Base-by-base conservation (phyloP, 2,797 vertebrate species). In the Mus minutoides region DNA sequence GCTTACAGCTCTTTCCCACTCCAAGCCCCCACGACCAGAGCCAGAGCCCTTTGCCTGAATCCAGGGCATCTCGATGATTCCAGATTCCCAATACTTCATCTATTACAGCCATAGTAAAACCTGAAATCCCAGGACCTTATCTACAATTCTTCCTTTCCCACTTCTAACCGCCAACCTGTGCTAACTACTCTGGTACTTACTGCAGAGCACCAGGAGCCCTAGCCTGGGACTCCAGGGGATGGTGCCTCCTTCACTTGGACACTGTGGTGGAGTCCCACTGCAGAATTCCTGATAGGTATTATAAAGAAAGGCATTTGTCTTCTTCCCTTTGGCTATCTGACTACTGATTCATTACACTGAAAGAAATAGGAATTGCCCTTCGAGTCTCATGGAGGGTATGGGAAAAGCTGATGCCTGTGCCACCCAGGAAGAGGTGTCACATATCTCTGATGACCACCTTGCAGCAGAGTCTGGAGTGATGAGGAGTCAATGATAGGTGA, bases 231-330 rank as follows among this genome's bases (percentile, higher is more conserved):
- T 17, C 21, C 3, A 3, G 43, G 13, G 82, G n/a, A 21, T 46
- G 40, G 56, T 9, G 16, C 1, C 21, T 37, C 13, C 29, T 56
- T 46, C 54, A 43, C 24, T 0, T 34, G 4, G 37, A 24, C 60
- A 29, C 9, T 14, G 5, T 0, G 0, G 1, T 6, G 0, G 49
- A 76, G 62, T 19, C 22, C 16, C n/a, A 17, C 8, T 46, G 29
- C 5, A 21, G 64, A 49, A 11, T 13, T 6, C 43, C 64, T 71
- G 22, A 26, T 3, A 56, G 69, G 37, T 43, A 60, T 46, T 43
- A 40, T 76, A 86, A 87, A 46, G 37, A 88, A 58, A 76, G 71
- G 1, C 3, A 43, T 21, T 21, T 58, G 69, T 75, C 10, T 6
- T 24, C 10, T 73, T 75, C 69, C 29, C 19, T 76, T 75, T 34